Percentiles rank a stretch among this genome's conserved stretches.
Evolutionary conservation across 2,113 vertebrate species (phyloP).

Genomic region (Gadus chalcogrammus): DNA sequence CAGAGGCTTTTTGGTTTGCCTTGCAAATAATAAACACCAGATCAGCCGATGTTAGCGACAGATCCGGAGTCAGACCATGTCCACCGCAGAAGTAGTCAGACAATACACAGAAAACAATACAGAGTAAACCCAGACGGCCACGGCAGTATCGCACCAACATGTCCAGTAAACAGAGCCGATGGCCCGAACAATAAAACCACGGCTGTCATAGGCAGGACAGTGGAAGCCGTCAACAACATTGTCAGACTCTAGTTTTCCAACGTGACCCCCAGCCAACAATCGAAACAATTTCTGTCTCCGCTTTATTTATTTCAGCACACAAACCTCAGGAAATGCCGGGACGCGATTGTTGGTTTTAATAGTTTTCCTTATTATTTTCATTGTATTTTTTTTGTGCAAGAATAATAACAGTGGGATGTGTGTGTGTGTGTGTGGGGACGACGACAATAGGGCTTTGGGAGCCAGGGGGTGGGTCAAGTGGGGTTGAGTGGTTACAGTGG

Average conservation of each 20-base stretch:
- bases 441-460: slow-evolving; percentile 35
- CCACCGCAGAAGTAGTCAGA: neutral
- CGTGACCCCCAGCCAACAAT: neutral
- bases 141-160: slow-evolving; percentile 42
- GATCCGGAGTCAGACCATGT: neutral
- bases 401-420: neutral
- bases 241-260: no score
- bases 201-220: slow-evolving; percentile 24
- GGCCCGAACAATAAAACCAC: slow-evolving; percentile 46
- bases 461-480: slow-evolving; percentile 1
- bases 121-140: slow-evolving; percentile 19
- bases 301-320: neutral
- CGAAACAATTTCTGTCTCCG: neutral
- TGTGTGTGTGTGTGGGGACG: neutral
- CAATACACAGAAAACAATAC: slow-evolving; percentile 49
- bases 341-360: slow-evolving; percentile 18
- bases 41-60: neutral
- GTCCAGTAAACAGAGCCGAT: slow-evolving; percentile 49
- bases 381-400: neutral
- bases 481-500: slow-evolving; percentile 20
- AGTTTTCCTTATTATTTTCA: neutral
- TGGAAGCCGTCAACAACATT: slow-evolving; percentile 41
- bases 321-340: neutral
- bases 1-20: no score
- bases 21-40: slow-evolving; percentile 20